Evolutionary conservation across 2,113 vertebrate genomes (phyloP).

Genomic region (Hippoglossus stenolepis): DNA sequence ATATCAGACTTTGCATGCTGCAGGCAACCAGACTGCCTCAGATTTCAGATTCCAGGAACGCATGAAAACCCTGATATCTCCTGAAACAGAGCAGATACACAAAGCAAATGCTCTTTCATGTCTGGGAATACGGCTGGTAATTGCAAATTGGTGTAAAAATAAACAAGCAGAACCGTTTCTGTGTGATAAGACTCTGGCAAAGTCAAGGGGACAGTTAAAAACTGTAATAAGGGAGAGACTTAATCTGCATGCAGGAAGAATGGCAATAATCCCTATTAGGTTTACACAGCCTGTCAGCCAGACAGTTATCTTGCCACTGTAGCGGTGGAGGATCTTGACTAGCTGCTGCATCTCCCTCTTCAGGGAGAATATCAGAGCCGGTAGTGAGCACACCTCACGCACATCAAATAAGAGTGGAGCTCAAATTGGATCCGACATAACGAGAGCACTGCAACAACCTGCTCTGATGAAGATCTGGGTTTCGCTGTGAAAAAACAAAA

Average conservation of each 20-base stretch:
- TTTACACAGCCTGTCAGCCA: slow-evolving; percentile 56
- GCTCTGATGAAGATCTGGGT: slow-evolving; percentile 65
- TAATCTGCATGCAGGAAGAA: slow-evolving; percentile 36
- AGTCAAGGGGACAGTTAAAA: slow-evolving; percentile 52
- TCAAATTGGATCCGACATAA: slow-evolving; percentile 70
- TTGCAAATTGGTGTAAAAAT: slow-evolving; percentile 60
- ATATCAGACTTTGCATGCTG: slow-evolving; percentile 34
- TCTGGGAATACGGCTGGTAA: slow-evolving; percentile 42
- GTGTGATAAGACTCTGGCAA: slow-evolving; percentile 52
- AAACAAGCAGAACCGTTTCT: slow-evolving; percentile 58
- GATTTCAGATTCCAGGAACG: slow-evolving; percentile 39
- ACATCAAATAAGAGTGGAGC: slow-evolving; percentile 59
- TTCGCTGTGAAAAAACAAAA: slow-evolving; percentile 43
- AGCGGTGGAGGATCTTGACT: slow-evolving; percentile 40
- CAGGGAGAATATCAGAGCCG: slow-evolving; percentile 51
- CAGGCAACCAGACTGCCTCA: slow-evolving; percentile 33
- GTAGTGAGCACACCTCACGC: slow-evolving; percentile 60
- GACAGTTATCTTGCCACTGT: slow-evolving; percentile 36
- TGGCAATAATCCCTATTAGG: slow-evolving; percentile 45
- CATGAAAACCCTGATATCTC: slow-evolving; percentile 33
- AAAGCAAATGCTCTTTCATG: slow-evolving; percentile 54
- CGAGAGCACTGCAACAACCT: slow-evolving; percentile 65
- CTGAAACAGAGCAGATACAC: slow-evolving; percentile 44
- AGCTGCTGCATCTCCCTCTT: slow-evolving; percentile 49
- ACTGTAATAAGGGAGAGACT: slow-evolving; percentile 32